Evolutionary conservation across 2,888 invertebrate genomes (phyloP).

Genomic region (Troglohyphantes excavatus): DNA sequence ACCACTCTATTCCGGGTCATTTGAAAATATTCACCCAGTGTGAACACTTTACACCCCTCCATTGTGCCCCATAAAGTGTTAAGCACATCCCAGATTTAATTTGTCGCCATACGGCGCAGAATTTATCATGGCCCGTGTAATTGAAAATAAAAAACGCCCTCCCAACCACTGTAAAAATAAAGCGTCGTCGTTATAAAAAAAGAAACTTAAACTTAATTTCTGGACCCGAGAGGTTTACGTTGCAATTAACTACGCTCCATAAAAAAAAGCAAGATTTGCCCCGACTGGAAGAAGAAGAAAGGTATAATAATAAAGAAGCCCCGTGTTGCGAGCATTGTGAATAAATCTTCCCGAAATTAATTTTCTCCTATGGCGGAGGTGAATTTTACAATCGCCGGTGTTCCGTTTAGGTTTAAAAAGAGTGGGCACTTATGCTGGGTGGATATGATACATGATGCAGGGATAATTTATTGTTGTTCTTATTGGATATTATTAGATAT

Average conservation of each 20-base stretch:
- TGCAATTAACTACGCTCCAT: constrained; percentile 67
- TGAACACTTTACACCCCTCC: constrained; percentile 10
- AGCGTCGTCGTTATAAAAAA: constrained; percentile 1
- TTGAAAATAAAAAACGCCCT: constrained; percentile 32
- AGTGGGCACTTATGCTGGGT: too few species aligned
- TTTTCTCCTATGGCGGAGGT: constrained; percentile 32
- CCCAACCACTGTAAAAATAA: constrained; percentile 20
- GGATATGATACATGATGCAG: too few species aligned
- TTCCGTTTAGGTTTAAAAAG: constrained; percentile 48
- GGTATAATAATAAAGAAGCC: background rate
- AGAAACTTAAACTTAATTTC: constrained; percentile 55
- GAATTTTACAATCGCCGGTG: constrained; percentile 47
- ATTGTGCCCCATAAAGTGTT: constrained; percentile 29
- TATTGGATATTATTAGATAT: too few species aligned
- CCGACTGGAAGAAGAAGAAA: constrained; percentile 4
- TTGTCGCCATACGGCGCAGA: constrained; percentile 37
- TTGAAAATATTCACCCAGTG: background rate
- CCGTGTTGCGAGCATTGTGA: background rate
- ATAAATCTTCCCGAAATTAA: constrained; percentile 60
- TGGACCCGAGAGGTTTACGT: constrained; percentile 36
- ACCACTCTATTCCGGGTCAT: background rate
- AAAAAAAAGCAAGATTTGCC: constrained; percentile 38
- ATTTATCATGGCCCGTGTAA: constrained; percentile 39
- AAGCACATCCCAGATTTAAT: constrained; percentile 38
- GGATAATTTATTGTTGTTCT: too few species aligned